A percentile compares a stretch with the other conserved stretches of the same genome.
These are phyloP conservation scores for Drosophila pallidifrons DNA, from an alignment of 1,140 invertebrate species.

Conservation along the genomic window DNA sequence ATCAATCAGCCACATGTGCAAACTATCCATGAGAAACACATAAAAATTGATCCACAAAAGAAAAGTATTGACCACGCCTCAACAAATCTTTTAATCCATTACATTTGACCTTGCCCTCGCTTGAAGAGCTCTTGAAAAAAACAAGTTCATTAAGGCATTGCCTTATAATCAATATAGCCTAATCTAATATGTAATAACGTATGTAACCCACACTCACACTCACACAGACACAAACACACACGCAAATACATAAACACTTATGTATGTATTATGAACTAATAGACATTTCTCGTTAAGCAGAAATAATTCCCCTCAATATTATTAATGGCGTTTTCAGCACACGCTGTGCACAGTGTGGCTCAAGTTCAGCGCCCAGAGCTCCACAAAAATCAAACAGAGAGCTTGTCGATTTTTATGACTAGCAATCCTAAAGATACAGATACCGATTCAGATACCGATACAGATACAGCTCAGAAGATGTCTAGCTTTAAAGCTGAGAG, in stretches of 20 bases:
- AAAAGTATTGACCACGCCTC: conserved; percentile 11
- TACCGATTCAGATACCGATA: conserved; percentile 5
- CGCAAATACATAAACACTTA: not conserved
- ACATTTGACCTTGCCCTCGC: conserved; percentile 42
- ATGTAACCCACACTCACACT: conserved; percentile 41
- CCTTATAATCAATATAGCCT: conserved; percentile 50
- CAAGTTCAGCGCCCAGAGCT: conserved; percentile 26
- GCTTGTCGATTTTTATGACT: conserved; percentile 39
- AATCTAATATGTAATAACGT: conserved; percentile 61
- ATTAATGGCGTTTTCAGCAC: conserved; percentile 54
- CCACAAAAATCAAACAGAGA: conserved; percentile 29
- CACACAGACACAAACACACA: conserved; percentile 20
- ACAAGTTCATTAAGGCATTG: conserved; percentile 57
- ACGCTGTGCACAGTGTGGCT: conserved; percentile 51
- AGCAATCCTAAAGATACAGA: conserved; percentile 13
- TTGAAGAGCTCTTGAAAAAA: conserved; percentile 19
- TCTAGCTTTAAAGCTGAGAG: conserved; percentile 6
- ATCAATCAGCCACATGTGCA: conserved; percentile 44
- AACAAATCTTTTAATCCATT: conserved; percentile 4
- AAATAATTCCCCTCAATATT: conserved; percentile 35
- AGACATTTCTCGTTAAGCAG: conserved; percentile 23
- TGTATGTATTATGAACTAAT: conserved; percentile 12
- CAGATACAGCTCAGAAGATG: conserved; percentile 23
- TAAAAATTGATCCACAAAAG: not conserved
- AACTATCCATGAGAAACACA: conserved; percentile 24